Evolutionary conservation across 2,113 vertebrate genomes (phyloP).

Genomic region (Pterocles gutturalis): DNA sequence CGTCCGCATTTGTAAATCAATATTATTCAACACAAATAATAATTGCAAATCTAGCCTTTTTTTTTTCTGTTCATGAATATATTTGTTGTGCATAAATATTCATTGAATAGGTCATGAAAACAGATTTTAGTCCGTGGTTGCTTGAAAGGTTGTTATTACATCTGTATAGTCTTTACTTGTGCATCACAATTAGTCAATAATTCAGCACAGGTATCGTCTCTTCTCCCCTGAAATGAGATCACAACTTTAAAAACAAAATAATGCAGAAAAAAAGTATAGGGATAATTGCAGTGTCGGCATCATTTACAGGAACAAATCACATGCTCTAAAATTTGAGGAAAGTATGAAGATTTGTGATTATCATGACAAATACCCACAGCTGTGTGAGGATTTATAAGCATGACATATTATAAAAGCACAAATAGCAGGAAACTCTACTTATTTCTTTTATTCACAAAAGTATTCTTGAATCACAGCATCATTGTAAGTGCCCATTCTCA

Average conservation of each 20-base stretch:
- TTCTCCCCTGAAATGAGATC: background rate
- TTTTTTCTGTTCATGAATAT: constrained; percentile 20
- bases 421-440: constrained; percentile 61
- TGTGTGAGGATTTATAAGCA: constrained; percentile 41
- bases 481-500: background rate
- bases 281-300: background rate
- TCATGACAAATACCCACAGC: constrained; percentile 63
- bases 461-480: constrained; percentile 48
- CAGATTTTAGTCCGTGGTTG: background rate
- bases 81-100: constrained; percentile 50
- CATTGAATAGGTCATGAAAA: constrained; percentile 8
- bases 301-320: background rate
- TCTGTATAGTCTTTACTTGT: background rate
- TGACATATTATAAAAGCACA: constrained; percentile 18
- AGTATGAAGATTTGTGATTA: constrained; percentile 36
- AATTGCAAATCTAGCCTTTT: constrained; percentile 51
- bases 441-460: constrained; percentile 53
- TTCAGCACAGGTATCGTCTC: background rate
- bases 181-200: background rate
- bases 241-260: background rate
- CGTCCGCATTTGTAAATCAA: constrained; percentile 1
- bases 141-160: background rate
- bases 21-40: constrained; percentile 46
- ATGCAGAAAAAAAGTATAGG: background rate
- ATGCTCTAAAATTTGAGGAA: constrained; percentile 12